Percentiles rank a stretch among this genome's conserved stretches.
These are phyloP conservation scores for Balaenoptera acutorostrata DNA, from an alignment of 2,113 vertebrate genomes.

Conservation along the genomic window DNA sequence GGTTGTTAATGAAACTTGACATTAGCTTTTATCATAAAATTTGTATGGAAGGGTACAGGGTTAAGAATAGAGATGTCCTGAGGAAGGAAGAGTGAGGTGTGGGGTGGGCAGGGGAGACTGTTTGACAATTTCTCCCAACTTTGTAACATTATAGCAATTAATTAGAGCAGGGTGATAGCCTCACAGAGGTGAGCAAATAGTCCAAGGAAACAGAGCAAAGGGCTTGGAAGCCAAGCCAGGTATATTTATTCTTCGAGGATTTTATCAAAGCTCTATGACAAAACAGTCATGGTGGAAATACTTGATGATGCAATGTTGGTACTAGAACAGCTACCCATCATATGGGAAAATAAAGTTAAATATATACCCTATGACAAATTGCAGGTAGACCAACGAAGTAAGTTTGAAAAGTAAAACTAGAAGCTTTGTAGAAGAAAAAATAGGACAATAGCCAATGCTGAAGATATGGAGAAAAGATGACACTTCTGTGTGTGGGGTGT, in stretches of 20 bases:
- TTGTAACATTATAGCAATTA: no score
- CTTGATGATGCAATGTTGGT: rapidly evolving
- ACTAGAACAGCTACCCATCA: rapidly evolving
- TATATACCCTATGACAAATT: rapidly evolving
- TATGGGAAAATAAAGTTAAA: rapidly evolving
- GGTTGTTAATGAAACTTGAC: not conserved
- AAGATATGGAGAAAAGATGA: not conserved
- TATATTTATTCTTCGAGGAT: not conserved
- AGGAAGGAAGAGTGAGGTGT: not conserved
- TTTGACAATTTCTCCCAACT: not conserved
- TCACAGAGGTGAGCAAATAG: not conserved
- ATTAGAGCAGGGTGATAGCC: not conserved
- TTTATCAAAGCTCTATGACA: not conserved
- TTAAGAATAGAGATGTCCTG: not conserved
- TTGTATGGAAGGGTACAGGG: not conserved
- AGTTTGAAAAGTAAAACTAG: not conserved
- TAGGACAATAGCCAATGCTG: rapidly evolving
- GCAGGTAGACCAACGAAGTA: not conserved
- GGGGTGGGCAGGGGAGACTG: rapidly evolving
- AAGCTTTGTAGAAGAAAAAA: not conserved
- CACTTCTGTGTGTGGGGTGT: rapidly evolving
- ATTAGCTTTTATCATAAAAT: not conserved
- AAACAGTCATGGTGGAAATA: not conserved
- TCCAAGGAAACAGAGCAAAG: not conserved
- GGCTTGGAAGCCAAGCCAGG: rapidly evolving